These are phyloP conservation scores for Cryptoprocta ferox DNA, from an alignment of 2,797 vertebrate species.

Conservation along the genomic window DNA sequence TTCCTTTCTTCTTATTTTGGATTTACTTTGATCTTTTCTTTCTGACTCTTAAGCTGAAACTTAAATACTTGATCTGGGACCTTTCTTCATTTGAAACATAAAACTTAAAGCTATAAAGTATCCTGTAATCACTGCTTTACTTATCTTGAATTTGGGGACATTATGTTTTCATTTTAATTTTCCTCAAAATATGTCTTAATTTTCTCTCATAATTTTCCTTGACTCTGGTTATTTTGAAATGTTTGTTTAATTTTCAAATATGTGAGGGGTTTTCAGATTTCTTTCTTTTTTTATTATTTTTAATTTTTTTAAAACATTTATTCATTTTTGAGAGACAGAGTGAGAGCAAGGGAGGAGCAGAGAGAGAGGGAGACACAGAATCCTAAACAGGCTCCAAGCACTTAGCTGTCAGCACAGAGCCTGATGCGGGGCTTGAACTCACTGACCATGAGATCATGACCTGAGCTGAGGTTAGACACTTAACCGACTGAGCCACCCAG, in stretches of 20 bases:
- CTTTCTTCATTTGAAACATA: neutral
- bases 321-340: too few relatives aligned
- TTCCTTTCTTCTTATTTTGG: neutral
- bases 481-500: too few relatives aligned
- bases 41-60: neutral
- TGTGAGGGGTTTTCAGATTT: neutral
- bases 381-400: too few relatives aligned
- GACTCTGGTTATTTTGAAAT: conserved; percentile 41
- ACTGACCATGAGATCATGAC: too few relatives aligned
- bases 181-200: neutral
- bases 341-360: too few relatives aligned
- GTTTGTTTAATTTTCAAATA: neutral
- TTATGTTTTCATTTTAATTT: conserved; percentile 7
- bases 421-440: too few relatives aligned
- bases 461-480: too few relatives aligned
- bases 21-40: neutral
- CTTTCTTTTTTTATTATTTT: too few relatives aligned
- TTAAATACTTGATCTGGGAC: neutral
- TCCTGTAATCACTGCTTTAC: neutral
- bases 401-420: too few relatives aligned
- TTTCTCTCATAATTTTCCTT: neutral
- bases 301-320: too few relatives aligned
- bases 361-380: too few relatives aligned
- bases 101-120: neutral
- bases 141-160: neutral